Evolutionary conservation across 2,113 vertebrate genomes (phyloP), one percentile per base, ranked within the genome.

Genomic region (Ammodytes dubius): DNA sequence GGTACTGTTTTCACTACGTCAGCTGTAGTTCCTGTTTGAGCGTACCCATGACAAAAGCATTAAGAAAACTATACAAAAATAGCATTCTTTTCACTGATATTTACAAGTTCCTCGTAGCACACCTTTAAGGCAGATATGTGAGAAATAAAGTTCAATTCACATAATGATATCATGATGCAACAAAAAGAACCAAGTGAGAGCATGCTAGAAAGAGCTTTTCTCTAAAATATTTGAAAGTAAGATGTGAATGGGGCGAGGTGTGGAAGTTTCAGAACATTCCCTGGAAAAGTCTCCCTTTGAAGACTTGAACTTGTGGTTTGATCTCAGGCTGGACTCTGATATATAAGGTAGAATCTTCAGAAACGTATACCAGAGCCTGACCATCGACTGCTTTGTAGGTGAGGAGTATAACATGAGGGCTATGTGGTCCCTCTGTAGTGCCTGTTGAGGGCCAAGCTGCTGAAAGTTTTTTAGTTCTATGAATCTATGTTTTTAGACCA

Each of bases 281-380:
- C 59, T 58, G 43, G 79, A 82, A 76, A 73, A 74, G 19, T 64
- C 42, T 81, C 40, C 64, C 71, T 87, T 87, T 89, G 82, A 91
- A 87, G 77, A 65, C 57, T 70, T 42, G 40, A 52, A 80, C 47
- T 68, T 75, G 27, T 15, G 13, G 45, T 68, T 59, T 68, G 70
- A 89, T 82, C 81, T 72, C 43, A 72, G 35, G 76, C 77, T 81
- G 70, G 46, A 39, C 52, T 66, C 64, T 91, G 77, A 83, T 63
- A 77, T 63, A 12, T 75, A 12, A 75, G 35, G 27, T 83, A 70
- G 3, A 47, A 40, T 83, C 27, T 86, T 89, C 77, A 84, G 49
- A 75, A 61, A 75, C 61, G 19, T 67, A 60, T 75, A 74, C 68
- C n/a, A n/a, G 65, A 73, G 64, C 53, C 27, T 2, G 6, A 52